Percentiles rank a stretch among this genome's conserved stretches.
Conservation (phyloP, 2,113 vertebrate species). For the Ovibos moschatus region DNA sequence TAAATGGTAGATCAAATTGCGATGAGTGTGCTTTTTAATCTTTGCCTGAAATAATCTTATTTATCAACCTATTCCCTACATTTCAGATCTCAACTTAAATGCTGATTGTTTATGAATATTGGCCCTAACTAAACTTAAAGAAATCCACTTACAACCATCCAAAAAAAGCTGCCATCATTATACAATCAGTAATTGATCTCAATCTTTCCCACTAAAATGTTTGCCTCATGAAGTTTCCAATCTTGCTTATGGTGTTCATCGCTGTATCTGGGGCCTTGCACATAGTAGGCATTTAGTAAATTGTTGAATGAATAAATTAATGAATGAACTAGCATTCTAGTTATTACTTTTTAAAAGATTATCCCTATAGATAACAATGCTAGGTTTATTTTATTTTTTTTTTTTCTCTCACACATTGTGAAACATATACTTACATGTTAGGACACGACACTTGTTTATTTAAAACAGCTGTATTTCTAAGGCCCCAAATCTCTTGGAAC, state of each 20-base stretch:
- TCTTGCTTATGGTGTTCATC: not conserved
- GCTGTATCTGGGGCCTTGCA: not conserved
- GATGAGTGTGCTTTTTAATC: not conserved
- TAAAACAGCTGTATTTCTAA: not conserved
- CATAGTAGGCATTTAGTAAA: not conserved
- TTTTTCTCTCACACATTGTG: not conserved
- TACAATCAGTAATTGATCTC: not conserved
- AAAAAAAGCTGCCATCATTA: not conserved
- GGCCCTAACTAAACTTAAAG: not conserved
- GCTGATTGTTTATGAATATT: not conserved
- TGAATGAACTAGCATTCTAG: not conserved
- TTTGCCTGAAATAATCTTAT: not conserved
- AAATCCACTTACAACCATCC: not conserved
- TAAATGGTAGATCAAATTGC: not conserved
- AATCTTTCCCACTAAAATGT: not conserved
- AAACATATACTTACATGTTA: not conserved
- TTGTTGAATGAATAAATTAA: not conserved
- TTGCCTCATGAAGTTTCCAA: not conserved
- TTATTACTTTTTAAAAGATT: not conserved
- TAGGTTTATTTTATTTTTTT: not conserved
- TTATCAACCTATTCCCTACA: not conserved
- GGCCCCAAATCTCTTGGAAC: not conserved
- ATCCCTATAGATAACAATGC: not conserved
- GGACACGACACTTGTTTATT: not conserved
- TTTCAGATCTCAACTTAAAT: not conserved